These are phyloP conservation scores for Poecile montanus DNA, from an alignment of 2,797 vertebrate genomes.

Conservation along the genomic window DNA sequence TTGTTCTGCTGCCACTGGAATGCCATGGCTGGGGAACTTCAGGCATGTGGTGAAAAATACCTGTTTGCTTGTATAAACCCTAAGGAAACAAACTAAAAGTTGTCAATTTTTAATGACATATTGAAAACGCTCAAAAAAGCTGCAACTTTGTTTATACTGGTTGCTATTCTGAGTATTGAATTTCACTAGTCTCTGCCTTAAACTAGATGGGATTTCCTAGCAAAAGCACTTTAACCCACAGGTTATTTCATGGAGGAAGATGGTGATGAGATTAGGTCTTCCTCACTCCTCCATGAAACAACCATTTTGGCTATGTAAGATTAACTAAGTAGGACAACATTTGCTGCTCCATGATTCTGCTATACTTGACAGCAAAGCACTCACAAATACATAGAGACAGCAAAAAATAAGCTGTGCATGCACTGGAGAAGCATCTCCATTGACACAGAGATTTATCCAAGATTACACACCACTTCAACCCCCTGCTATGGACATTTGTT, in stretches of 20 bases:
- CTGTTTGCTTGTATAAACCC: background rate
- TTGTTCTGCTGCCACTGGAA: background rate
- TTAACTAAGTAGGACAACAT: background rate
- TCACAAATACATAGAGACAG: background rate
- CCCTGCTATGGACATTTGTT: background rate
- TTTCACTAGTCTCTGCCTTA: background rate
- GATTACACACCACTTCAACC: background rate
- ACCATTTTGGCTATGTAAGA: background rate
- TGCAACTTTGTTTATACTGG: background rate
- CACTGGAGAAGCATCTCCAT: background rate
- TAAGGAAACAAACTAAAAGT: background rate
- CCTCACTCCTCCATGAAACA: background rate
- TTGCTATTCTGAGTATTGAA: background rate
- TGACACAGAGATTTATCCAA: background rate
- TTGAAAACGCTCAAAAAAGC: background rate
- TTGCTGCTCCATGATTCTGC: background rate
- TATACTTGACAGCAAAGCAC: background rate
- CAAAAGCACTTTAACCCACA: background rate
- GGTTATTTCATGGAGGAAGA: background rate
- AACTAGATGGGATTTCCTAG: background rate
- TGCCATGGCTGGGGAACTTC: background rate
- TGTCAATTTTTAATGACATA: background rate
- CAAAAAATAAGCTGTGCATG: background rate
- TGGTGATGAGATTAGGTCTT: background rate
- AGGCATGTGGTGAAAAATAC: background rate